Evolutionary conservation across 2,113 vertebrate species (phyloP).

Genomic region (Sapajus apella): DNA sequence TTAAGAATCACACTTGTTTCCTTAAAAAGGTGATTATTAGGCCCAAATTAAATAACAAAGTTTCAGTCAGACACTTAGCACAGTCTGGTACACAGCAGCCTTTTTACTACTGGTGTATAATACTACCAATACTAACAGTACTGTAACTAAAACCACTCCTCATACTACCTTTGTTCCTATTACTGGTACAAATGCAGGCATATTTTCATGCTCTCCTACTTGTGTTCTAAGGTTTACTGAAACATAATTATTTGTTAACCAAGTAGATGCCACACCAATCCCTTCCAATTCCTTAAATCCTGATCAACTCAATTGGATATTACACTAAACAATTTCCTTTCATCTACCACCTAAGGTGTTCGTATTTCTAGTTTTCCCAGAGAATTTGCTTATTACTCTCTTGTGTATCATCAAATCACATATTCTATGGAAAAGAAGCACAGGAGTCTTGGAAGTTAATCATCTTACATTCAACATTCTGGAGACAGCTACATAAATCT

Average conservation of each 20-base stretch:
- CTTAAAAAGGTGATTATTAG: not conserved
- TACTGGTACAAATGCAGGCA: not conserved
- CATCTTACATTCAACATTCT: not conserved
- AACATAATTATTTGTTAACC: not conserved
- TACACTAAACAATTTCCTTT: not conserved
- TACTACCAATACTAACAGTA: not conserved
- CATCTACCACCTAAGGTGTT: not conserved
- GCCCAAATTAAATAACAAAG: not conserved
- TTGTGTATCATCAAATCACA: not conserved
- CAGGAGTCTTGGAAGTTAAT: not conserved
- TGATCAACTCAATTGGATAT: not conserved
- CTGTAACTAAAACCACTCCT: not conserved
- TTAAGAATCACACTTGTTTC: not conserved
- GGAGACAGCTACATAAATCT: not conserved
- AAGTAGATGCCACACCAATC: not conserved
- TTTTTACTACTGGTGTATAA: not conserved
- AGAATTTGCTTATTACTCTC: not conserved
- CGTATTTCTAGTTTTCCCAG: not conserved
- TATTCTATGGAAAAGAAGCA: not conserved
- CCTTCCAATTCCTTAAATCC: not conserved
- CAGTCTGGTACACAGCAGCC: rapidly evolving
- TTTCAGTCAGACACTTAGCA: not conserved
- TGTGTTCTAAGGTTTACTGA: not conserved
- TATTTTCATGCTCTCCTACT: not conserved
- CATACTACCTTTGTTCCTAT: not conserved